These are phyloP conservation scores for Vipera latastei DNA, from an alignment of 2,797 vertebrate species.

Conservation along the genomic window DNA sequence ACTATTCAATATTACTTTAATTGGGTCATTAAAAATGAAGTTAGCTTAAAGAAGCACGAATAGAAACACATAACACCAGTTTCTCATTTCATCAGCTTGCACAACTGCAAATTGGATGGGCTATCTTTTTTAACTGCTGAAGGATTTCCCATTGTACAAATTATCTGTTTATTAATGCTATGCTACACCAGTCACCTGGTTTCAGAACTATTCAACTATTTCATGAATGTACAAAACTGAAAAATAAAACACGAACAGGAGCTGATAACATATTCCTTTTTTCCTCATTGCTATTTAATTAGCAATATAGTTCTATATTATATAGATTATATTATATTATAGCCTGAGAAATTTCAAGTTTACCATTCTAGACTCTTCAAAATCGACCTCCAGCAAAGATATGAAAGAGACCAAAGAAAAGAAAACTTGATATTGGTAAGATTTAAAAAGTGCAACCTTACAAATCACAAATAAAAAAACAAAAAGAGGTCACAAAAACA, in stretches of 20 bases:
- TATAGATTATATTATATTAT: neutral
- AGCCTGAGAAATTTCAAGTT: neutral
- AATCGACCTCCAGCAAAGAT: constrained; percentile 1
- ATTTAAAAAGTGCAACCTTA: constrained; percentile 3
- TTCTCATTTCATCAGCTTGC: neutral
- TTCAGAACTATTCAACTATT: neutral
- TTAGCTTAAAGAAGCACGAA: neutral
- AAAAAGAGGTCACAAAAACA: constrained; percentile 28
- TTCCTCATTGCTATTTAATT: neutral
- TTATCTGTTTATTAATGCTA: neutral
- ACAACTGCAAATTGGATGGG: neutral
- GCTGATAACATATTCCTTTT: neutral
- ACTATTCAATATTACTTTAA: neutral
- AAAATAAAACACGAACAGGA: neutral
- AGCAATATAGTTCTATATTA: neutral
- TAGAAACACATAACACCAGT: neutral
- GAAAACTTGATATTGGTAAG: neutral
- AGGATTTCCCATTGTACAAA: neutral
- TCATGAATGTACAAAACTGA: neutral
- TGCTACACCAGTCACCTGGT: neutral
- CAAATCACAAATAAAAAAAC: constrained; percentile 16
- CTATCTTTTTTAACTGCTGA: neutral
- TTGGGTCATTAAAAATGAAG: neutral
- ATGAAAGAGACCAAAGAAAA: neutral
- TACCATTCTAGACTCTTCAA: neutral